Conservation (phyloP, 2,888 invertebrate genomes). For the Neoaliturus tenellus region DNA sequence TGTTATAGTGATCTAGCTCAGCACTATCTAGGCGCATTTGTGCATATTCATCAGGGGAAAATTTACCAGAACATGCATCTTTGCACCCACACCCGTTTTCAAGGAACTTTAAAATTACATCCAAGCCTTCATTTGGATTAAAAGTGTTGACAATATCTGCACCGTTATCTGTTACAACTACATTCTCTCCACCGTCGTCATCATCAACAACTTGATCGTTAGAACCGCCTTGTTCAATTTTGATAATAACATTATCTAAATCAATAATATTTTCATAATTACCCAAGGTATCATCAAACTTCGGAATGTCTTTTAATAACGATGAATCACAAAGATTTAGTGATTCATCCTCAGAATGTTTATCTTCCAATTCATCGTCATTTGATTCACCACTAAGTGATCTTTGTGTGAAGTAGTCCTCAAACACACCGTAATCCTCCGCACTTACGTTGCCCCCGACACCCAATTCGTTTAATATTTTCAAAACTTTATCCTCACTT, state of each 20-base stretch:
- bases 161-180: not conserved
- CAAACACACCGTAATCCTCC: no score
- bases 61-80: not conserved
- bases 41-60: not conserved
- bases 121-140: not conserved
- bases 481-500: no score
- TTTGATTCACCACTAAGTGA: no score
- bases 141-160: not conserved
- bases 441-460: no score
- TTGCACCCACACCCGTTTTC: slow-evolving; percentile 20
- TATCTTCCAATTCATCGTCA: no score
- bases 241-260: not conserved
- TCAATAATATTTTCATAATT: not conserved
- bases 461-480: no score
- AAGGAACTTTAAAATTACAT: not conserved
- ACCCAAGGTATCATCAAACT: not conserved
- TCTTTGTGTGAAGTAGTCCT: no score
- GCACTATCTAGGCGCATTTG: slow-evolving; percentile 21
- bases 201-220: not conserved
- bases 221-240: not conserved
- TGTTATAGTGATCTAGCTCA: slow-evolving; percentile 25
- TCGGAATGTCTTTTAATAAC: not conserved
- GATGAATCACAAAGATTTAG: no score
- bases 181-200: not conserved
- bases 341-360: no score